These are phyloP conservation scores for Pogonophryne albipinna DNA, from an alignment of 2,797 vertebrate species.

Conservation along the genomic window DNA sequence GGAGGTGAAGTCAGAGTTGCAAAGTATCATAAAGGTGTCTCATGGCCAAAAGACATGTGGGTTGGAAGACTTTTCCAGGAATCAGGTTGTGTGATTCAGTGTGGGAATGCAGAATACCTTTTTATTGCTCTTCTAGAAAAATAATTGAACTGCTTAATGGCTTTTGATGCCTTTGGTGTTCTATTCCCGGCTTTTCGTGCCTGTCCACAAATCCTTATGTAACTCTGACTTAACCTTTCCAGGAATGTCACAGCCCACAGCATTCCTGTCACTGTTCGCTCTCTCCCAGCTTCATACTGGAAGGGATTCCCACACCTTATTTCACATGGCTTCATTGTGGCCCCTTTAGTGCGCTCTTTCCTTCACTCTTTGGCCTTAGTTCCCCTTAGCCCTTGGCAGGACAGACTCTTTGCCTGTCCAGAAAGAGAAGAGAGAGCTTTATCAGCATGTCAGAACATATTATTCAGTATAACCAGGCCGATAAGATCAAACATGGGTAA, in stretches of 20 bases:
- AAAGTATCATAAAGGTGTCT: conserved; percentile 38
- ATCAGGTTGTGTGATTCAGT: conserved; percentile 54
- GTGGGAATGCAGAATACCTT: conserved; percentile 61
- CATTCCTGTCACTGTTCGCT: conserved; percentile 28
- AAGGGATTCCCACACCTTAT: conserved; percentile 67
- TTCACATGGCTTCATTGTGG: conserved; percentile 51
- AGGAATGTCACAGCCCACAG: conserved; percentile 52
- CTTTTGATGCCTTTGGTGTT: conserved; percentile 55
- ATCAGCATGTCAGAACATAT: conserved; percentile 68
- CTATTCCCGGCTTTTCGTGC: conserved; percentile 25
- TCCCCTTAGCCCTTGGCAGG: conserved; percentile 45
- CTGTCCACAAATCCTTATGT: conserved; percentile 46
- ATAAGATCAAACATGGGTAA: conserved; percentile 46
- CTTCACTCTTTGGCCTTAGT: conserved; percentile 36
- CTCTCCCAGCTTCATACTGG: conserved; percentile 28
- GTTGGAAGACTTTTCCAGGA: conserved; percentile 58
- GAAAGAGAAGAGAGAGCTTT: conserved; percentile 40
- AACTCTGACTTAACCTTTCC: conserved; percentile 62
- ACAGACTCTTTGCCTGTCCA: conserved; percentile 36
- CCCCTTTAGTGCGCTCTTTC: conserved; percentile 33
- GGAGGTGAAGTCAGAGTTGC: conserved; percentile 51
- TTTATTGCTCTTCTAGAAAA: conserved; percentile 67
- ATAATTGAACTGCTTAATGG: conserved; percentile 53
- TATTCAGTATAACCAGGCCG: conserved; percentile 56
- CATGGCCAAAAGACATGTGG: conserved; percentile 52